Evolutionary conservation across 2,888 invertebrate genomes (phyloP).

Genomic region (Cataglyphis rosenhaueri): DNA sequence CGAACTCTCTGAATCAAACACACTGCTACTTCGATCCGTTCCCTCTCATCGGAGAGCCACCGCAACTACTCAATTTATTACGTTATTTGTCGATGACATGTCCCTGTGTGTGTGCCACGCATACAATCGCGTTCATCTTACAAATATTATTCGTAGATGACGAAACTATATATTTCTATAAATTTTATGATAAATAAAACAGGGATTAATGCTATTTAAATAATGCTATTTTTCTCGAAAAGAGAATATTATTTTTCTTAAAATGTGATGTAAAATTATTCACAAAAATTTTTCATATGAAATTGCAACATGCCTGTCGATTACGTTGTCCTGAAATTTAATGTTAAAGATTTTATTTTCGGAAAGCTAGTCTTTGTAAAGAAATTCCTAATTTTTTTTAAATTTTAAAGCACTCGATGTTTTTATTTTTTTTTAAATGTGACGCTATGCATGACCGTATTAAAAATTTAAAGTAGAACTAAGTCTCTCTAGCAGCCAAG

Average conservation of each 20-base stretch:
- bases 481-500: constrained; percentile 4
- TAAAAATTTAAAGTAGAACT: constrained; percentile 26
- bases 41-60: constrained; percentile 15
- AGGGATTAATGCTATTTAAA: not conserved
- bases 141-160: not conserved
- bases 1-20: constrained; percentile 48
- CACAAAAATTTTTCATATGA: not conserved
- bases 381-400: not conserved
- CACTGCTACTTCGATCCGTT: constrained; percentile 35
- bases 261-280: not conserved
- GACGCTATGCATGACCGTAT: not conserved
- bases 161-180: not conserved
- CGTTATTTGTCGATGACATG: constrained; percentile 16
- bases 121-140: not conserved
- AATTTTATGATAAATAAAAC: not conserved
- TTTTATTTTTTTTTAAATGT: not conserved
- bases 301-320: not conserved
- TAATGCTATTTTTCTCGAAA: not conserved
- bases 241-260: not conserved
- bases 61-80: constrained; percentile 13
- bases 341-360: not conserved
- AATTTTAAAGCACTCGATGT: not conserved
- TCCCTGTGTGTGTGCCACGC: not conserved
- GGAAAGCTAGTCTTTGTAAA: not conserved
- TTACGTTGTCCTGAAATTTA: constrained; percentile 4